Conservation (phyloP, 2,113 vertebrate species). For the Sciurus niger region DNA sequence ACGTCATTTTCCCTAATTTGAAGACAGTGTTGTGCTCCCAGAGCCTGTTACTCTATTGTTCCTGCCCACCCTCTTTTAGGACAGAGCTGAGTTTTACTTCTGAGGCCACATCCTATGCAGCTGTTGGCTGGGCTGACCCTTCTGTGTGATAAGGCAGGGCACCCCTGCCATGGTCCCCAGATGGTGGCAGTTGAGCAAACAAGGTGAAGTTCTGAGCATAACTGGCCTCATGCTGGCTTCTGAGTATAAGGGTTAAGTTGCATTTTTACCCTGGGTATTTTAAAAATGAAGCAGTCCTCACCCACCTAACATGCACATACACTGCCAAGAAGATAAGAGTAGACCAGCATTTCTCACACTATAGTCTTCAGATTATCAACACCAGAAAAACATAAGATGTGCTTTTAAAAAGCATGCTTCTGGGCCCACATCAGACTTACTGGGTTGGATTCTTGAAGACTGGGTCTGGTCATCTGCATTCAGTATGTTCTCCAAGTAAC, state of each 20-base stretch:
- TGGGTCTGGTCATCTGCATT: background rate
- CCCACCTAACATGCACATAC: too few relatives aligned
- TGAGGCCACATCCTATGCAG: rapidly evolving
- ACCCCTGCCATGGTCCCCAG: background rate
- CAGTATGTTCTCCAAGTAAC: background rate
- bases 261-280: background rate
- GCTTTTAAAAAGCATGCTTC: background rate
- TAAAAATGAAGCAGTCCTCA: background rate
- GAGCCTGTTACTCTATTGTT: background rate
- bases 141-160: background rate
- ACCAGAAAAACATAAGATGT: background rate
- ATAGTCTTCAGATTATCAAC: background rate
- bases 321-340: background rate
- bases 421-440: background rate
- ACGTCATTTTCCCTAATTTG: rapidly evolving
- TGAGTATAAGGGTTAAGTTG: background rate
- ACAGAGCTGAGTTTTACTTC: background rate
- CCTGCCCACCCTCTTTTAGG: background rate
- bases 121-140: too few relatives aligned
- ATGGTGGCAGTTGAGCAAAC: background rate
- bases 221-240: background rate
- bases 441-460: background rate
- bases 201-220: background rate
- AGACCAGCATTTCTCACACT: background rate
- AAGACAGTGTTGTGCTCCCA: background rate